Percentiles rank a stretch among this genome's conserved stretches.
These are phyloP conservation scores for Spisula subtruncata DNA, from an alignment of 2,888 invertebrate genomes.

Conservation along the genomic window DNA sequence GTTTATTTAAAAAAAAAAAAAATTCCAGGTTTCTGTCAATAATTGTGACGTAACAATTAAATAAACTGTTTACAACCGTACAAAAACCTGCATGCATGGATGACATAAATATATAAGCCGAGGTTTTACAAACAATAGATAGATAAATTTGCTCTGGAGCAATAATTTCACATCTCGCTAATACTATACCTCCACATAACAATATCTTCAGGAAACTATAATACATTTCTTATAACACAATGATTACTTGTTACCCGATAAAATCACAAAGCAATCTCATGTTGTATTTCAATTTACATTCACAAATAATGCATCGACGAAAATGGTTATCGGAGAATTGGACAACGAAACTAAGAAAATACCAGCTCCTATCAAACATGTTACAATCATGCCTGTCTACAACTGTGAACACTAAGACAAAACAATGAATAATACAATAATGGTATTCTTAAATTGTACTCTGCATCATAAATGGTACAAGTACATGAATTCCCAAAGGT, in stretches of 20 bases:
- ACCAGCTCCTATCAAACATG: neutral
- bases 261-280: conserved; percentile 5
- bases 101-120: neutral
- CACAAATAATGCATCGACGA: neutral
- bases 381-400: neutral
- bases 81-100: too few species aligned
- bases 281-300: conserved; percentile 5
- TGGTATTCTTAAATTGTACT: neutral
- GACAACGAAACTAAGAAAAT: neutral
- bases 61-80: too few species aligned
- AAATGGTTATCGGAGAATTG: neutral
- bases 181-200: neutral
- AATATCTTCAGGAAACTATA: neutral
- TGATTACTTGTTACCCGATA: conserved; percentile 10
- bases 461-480: too few species aligned
- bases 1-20: neutral
- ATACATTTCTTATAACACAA: neutral
- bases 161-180: conserved; percentile 5
- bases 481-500: too few species aligned
- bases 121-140: neutral
- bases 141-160: neutral
- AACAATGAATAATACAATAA: neutral
- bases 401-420: neutral
- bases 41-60: neutral
- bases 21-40: neutral